Evolutionary conservation across 2,888 invertebrate genomes (phyloP).

Genomic region (Tuta absoluta): DNA sequence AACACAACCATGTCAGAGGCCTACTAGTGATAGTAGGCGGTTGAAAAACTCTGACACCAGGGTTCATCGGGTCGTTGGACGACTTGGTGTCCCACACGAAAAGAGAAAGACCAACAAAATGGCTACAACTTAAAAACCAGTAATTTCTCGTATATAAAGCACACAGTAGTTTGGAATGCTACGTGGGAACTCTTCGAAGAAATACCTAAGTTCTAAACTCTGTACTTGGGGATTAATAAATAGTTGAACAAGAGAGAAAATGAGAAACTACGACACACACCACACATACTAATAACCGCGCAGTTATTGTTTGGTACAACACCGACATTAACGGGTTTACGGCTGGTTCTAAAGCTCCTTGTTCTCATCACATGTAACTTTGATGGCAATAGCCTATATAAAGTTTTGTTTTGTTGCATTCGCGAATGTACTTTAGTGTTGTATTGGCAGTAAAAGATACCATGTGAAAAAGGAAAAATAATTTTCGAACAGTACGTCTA

Average conservation of each 20-base stretch:
- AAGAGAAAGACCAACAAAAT: no score
- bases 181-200: neutral
- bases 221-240: slow-evolving; percentile 9
- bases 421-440: neutral
- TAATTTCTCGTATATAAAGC: neutral
- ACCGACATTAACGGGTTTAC: slow-evolving; percentile 14
- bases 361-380: neutral
- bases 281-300: slow-evolving; percentile 3
- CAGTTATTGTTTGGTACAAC: slow-evolving; percentile 1
- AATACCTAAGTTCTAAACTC: slow-evolving; percentile 12
- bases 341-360: neutral
- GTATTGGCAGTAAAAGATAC: no score
- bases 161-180: slow-evolving; percentile 8
- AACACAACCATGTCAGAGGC: no score
- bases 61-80: no score
- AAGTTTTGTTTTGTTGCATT: neutral
- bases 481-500: no score
- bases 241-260: slow-evolving; percentile 11
- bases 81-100: no score
- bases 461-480: no score
- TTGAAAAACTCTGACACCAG: no score
- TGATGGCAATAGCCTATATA: neutral
- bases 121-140: neutral
- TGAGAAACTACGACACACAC: slow-evolving; percentile 11
- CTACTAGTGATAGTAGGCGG: no score